Conservation (phyloP, 1,140 invertebrate genomes). For the Ridgeia piscesae region DNA sequence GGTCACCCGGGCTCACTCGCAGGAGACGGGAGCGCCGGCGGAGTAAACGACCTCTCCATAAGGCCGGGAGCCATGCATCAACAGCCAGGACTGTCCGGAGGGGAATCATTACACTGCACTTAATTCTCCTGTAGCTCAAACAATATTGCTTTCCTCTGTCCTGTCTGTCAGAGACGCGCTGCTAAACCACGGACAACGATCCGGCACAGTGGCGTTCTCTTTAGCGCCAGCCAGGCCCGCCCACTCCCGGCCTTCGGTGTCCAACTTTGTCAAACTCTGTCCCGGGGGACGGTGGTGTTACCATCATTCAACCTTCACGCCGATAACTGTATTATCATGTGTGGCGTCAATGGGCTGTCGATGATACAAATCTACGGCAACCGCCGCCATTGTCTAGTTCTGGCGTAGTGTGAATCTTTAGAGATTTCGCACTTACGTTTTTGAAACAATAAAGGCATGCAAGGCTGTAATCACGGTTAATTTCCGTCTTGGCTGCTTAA, state of each 20-base stretch:
- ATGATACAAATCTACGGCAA: not conserved
- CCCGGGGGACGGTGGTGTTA: not conserved
- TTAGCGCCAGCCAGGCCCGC: not conserved
- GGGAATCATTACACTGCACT: slow-evolving; percentile 4
- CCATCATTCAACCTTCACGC: not conserved
- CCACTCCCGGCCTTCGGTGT: not conserved
- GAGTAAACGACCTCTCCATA: not conserved
- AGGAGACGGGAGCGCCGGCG: not conserved
- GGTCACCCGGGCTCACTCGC: not conserved
- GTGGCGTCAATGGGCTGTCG: not conserved
- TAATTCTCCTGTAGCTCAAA: not conserved
- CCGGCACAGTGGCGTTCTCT: not conserved
- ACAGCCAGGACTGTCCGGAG: not conserved
- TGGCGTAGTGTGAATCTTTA: not conserved
- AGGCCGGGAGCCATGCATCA: not conserved
- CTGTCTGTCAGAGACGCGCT: not conserved
- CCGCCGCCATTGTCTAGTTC: not conserved
- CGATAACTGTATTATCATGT: not conserved
- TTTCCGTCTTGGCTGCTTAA: too few species aligned
- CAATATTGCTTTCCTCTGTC: slow-evolving; percentile 1
- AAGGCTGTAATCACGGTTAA: not conserved
- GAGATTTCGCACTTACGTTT: not conserved
- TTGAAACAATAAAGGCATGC: not conserved
- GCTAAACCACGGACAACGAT: not conserved
- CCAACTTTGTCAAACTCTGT: not conserved